Base-by-base conservation (phyloP, 2,888 invertebrate genomes). In the Mamestra brassicae region DNA sequence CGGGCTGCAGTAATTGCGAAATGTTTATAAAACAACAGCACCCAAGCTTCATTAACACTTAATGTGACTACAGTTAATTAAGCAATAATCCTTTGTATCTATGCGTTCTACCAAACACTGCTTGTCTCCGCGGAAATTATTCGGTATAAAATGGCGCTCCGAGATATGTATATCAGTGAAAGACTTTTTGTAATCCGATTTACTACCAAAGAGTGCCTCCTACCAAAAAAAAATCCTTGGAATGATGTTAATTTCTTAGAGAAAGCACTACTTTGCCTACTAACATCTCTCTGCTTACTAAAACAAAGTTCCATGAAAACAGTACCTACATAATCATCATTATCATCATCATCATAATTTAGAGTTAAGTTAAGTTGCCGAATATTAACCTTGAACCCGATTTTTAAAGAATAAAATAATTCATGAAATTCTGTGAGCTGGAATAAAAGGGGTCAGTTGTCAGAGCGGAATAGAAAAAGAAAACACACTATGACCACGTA, bases 41-140 rank as follows among this genome's bases (percentile, higher is more conserved):
- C 47, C 26, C 50, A 42, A 50, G 38, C 38, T 50, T 38, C 4
- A 47, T 52, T n/a, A 62, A 15, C 6, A 42, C n/a, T 47, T 38
- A n/a, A n/a, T 54, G 5, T 42, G 42, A n/a, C n/a, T 63, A 42
- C 34, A 63, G n/a, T 74, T 58, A 15, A 26, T 58, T 42, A 10
- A 52, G 45, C 13, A 52, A 65, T 52, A 4, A 42, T 50, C 60
- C 38, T 52, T 36, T 17, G 42, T 34, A 36, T 3, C n/a, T 15
- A 4, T 26, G 26, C 26, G 26, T 15, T 34, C 15, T 60, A 10
- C 38, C 4, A 36, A 17, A 60, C 38, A 38, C 4, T 60, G 17
- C 17, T 38, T 38, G 15, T 17, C 17, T 10, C 26, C 26, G 26
- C 26, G 26, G 26, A 26, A 26, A 26, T 26, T 26, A 26, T 26